A percentile compares a stretch with the other conserved stretches of the same genome.
These are phyloP conservation scores for Synanthedon vespiformis DNA, from an alignment of 2,888 invertebrate species.

Conservation along the genomic window DNA sequence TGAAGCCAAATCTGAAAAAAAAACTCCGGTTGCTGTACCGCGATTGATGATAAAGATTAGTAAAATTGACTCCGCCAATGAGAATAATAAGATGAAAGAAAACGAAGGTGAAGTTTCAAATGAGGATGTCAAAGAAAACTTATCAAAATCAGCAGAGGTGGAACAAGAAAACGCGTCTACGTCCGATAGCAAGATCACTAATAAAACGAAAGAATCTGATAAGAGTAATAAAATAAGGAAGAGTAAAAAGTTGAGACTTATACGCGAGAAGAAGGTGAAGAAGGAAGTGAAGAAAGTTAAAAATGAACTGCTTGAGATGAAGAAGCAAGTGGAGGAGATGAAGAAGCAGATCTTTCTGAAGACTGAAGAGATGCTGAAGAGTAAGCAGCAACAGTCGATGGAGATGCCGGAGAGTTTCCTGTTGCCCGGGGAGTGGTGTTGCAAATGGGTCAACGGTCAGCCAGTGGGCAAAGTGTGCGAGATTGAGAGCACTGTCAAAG, in stretches of 20 bases:
- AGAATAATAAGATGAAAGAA: not conserved
- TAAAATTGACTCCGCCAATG: not conserved
- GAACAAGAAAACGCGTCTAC: not conserved
- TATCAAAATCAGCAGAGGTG: not conserved
- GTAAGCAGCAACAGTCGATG: slow-evolving; percentile 18
- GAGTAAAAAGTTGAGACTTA: slow-evolving; percentile 30
- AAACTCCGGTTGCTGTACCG: not conserved
- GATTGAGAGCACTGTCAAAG: slow-evolving; percentile 42
- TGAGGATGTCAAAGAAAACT: not conserved
- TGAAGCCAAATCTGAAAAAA: slow-evolving; percentile 5
- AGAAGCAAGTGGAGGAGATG: slow-evolving; percentile 50
- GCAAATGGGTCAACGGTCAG: slow-evolving; percentile 77
- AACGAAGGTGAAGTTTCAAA: not conserved
- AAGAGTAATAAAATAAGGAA: slow-evolving; percentile 17
- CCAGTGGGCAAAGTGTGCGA: slow-evolving; percentile 72
- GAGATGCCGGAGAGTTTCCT: slow-evolving; percentile 39
- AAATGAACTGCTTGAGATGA: slow-evolving; percentile 46
- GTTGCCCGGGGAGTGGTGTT: slow-evolving; percentile 73
- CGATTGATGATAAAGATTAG: too few relatives aligned
- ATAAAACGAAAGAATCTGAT: slow-evolving; percentile 9
- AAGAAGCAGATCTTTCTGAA: slow-evolving; percentile 38
- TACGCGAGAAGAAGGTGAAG: slow-evolving; percentile 44
- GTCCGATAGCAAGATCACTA: not conserved
- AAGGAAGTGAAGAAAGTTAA: slow-evolving; percentile 48
- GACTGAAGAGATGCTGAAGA: slow-evolving; percentile 21